Percentiles rank a stretch among this genome's conserved stretches.
These are phyloP conservation scores for Mnemiopsis leidyi DNA, from an alignment of 37 sponge, comb jelly and placozoan genomes.

Conservation along the genomic window DNA sequence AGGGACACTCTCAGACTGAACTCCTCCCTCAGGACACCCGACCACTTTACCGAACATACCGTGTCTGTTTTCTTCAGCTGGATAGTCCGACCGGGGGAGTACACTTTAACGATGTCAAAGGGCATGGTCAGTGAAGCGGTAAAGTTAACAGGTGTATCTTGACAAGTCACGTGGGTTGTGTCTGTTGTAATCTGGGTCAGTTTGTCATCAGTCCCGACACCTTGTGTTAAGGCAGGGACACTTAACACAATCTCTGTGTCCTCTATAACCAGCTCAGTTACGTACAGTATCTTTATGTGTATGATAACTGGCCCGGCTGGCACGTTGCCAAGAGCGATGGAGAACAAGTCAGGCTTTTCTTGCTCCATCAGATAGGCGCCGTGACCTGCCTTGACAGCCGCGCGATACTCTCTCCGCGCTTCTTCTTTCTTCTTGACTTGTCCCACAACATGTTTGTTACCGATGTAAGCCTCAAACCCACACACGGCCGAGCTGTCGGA, in stretches of 20 bases:
- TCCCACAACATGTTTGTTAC: slow-evolving; percentile 47
- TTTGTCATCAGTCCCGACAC: background rate
- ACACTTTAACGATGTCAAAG: background rate
- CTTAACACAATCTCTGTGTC: background rate
- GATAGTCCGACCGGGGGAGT: slow-evolving; percentile 25
- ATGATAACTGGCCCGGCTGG: background rate
- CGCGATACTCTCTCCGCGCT: background rate
- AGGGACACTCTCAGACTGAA: background rate
- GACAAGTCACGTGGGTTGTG: background rate
- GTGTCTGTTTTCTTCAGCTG: slow-evolving; percentile 11
- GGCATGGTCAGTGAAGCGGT: slow-evolving; percentile 2
- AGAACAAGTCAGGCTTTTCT: slow-evolving; percentile 36
- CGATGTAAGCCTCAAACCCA: slow-evolving; percentile 53
- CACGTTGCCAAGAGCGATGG: slow-evolving; percentile 18
- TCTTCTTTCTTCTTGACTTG: background rate
- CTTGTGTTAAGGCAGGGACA: background rate
- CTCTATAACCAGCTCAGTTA: slow-evolving; percentile 17
- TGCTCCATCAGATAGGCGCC: slow-evolving; percentile 59
- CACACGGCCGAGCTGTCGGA: slow-evolving; percentile 16
- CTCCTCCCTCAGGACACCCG: background rate
- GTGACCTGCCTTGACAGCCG: background rate
- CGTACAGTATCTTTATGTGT: slow-evolving; percentile 36
- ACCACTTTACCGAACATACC: background rate
- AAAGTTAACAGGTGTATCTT: background rate
- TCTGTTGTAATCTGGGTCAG: slow-evolving; percentile 10